Base-by-base conservation (phyloP, 2,888 invertebrate genomes). In the Drosophila quinaria region DNA sequence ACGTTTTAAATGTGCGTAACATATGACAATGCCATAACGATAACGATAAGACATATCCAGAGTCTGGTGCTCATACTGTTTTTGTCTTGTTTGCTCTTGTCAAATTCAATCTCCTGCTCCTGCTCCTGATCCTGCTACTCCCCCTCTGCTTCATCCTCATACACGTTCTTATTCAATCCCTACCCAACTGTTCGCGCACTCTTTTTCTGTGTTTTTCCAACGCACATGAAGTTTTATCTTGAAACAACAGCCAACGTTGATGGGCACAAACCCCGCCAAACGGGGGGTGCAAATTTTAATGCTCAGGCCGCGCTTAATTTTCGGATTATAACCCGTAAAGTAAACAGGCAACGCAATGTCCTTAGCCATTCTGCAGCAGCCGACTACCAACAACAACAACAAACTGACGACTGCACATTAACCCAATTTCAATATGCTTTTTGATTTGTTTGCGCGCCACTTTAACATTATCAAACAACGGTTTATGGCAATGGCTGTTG, bases 401-500 rank as follows among this genome's bases (percentile, higher is more conserved):
- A 25, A 63, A 31, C 44, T 31, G 78, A 50, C 78, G 61, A 55
- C 70, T 74, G 77, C 70, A 86, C 86, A 80, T 89, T 90, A 90
- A 90, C 90, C 90, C 90, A 90, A 80, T 88, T 90, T 83, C 90
- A 89, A 90, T 90, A 85, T 88, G 90, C 89, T 90, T 87, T 91
- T 90, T 91, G 90, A 90, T 91, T 92, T 92, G 91, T 92, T 92
- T 92, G 89, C 81, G 71, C 81, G 89, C 81, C 91, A 91, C 91
- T 91, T 91, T 90, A 91, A 90, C 89, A 90, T 84, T 91, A 91
- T 91, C 89, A 91, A 91, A 91, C 84, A 86, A 72, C 87, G 87
- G 79, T 90, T 90, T 88, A 80, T 78, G 77, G 54, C n/a, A 33
- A 10, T 44, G 44, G 35, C 1, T 66, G 25, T 2, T 37, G 15